phyloP scores from a whole-genome alignment of 2,888 invertebrate genomes.

The Scaptodrosophila latifasciaeformis region DNA sequence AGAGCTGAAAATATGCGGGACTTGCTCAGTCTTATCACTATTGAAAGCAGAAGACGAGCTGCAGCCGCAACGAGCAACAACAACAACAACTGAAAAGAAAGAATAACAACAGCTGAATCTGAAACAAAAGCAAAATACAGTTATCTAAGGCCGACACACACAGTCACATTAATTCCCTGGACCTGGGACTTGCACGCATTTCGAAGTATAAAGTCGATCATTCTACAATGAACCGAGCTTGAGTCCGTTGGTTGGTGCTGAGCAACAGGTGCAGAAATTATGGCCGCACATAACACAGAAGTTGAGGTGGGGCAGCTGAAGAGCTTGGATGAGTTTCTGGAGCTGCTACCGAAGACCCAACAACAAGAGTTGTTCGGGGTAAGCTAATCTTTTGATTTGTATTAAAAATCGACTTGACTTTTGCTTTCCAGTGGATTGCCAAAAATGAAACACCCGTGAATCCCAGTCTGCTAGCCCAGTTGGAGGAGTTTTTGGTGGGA shows the following conservation, averaged over 20 bases:
- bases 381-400: background rate
- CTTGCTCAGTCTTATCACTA: slow-evolving; percentile 13
- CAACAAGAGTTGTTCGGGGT: slow-evolving; percentile 46
- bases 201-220: slow-evolving; percentile 21
- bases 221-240: slow-evolving; percentile 28
- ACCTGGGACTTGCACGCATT: too few relatives aligned
- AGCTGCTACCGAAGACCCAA: slow-evolving; percentile 43
- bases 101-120: too few relatives aligned
- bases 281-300: slow-evolving; percentile 12
- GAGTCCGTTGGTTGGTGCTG: slow-evolving; percentile 1
- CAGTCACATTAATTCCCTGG: too few relatives aligned
- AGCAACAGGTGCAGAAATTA: slow-evolving; percentile 34
- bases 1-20: slow-evolving; percentile 46
- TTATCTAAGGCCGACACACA: too few relatives aligned
- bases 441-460: too few relatives aligned
- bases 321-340: slow-evolving; percentile 41
- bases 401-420: too few relatives aligned
- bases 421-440: too few relatives aligned
- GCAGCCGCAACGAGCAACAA: too few relatives aligned
- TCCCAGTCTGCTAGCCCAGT: background rate
- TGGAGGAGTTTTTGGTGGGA: slow-evolving; percentile 28
- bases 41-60: slow-evolving; percentile 22
- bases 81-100: too few relatives aligned
- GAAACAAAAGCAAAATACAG: too few relatives aligned
- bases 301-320: slow-evolving; percentile 19